phyloP scores from a whole-genome alignment of 1,140 invertebrate genomes.

The Amphibalanus amphitrite region DNA sequence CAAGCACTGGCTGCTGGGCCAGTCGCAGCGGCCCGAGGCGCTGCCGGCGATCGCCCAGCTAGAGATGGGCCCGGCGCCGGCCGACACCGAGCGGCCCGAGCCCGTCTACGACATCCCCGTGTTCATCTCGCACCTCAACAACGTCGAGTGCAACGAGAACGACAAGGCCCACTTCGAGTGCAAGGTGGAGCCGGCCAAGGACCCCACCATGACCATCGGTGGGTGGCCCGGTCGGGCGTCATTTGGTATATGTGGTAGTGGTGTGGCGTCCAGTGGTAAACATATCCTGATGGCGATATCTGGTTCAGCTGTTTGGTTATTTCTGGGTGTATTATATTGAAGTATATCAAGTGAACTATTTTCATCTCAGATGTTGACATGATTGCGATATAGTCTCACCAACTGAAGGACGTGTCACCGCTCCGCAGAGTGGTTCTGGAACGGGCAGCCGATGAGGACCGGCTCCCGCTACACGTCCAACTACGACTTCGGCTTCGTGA shows the following conservation, averaged over 20 bases:
- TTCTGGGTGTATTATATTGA: no score
- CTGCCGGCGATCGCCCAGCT: conserved; percentile 66
- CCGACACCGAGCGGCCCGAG: conserved; percentile 38
- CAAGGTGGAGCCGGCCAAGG: conserved; percentile 79
- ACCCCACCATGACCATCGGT: conserved; percentile 75
- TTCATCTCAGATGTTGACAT: no score
- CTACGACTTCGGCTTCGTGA: conserved; percentile 83
- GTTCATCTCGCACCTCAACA: conserved; percentile 77
- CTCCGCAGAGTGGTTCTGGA: conserved; percentile 73
- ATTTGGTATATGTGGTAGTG: no score
- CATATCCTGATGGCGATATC: no score
- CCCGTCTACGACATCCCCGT: conserved; percentile 64
- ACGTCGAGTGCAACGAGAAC: conserved; percentile 72
- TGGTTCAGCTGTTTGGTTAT: no score
- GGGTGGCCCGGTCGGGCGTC: conserved; percentile 4
- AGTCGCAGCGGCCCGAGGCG: conserved; percentile 79
- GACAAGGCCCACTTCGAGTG: conserved; percentile 88
- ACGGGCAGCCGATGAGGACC: conserved; percentile 35
- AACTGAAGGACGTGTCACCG: no score
- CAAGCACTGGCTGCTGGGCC: conserved; percentile 38
- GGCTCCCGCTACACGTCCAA: conserved; percentile 64
- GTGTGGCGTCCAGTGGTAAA: no score
- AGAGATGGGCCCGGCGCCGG: conserved; percentile 51
- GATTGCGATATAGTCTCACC: no score
- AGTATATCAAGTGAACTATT: no score